A percentile compares a stretch with the other conserved stretches of the same genome.
Conservation (phyloP, 1,140 invertebrate species). For the Oscheius sp. region DNA sequence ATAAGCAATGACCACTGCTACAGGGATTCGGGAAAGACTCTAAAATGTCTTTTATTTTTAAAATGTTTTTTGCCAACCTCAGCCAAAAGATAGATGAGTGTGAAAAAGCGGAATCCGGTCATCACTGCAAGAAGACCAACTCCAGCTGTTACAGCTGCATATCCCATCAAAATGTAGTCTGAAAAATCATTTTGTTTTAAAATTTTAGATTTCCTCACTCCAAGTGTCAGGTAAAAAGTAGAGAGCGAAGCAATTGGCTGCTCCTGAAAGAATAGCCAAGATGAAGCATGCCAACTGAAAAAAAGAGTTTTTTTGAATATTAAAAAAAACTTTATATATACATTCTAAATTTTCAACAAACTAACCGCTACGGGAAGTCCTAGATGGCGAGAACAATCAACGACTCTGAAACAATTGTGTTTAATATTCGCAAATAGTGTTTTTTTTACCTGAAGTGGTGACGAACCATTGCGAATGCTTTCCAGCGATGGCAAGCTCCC, state of each 20-base stretch:
- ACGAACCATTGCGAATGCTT: slow-evolving; percentile 3
- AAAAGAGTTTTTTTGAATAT: too few species aligned
- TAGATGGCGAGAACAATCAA: not conserved
- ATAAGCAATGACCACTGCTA: not conserved
- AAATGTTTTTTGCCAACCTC: not conserved
- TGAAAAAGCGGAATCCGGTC: not conserved
- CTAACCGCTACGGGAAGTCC: not conserved
- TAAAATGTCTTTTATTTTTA: not conserved
- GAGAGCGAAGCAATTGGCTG: not conserved
- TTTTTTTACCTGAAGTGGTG: not conserved
- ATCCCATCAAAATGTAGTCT: not conserved
- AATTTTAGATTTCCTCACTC: not conserved
- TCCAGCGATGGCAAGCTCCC: not conserved
- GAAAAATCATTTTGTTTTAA: not conserved
- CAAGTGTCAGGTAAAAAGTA: not conserved
- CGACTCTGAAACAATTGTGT: not conserved
- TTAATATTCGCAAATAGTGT: not conserved
- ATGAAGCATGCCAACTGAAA: slow-evolving; percentile 3
- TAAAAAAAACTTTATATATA: too few species aligned
- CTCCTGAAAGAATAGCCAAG: not conserved
- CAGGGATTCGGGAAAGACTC: not conserved
- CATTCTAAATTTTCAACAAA: too few species aligned
- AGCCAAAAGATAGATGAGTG: not conserved
- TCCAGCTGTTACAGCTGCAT: not conserved
- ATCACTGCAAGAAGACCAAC: not conserved